phyloP scores from a whole-genome alignment of 2,888 invertebrate genomes.

The Busseola fusca region DNA sequence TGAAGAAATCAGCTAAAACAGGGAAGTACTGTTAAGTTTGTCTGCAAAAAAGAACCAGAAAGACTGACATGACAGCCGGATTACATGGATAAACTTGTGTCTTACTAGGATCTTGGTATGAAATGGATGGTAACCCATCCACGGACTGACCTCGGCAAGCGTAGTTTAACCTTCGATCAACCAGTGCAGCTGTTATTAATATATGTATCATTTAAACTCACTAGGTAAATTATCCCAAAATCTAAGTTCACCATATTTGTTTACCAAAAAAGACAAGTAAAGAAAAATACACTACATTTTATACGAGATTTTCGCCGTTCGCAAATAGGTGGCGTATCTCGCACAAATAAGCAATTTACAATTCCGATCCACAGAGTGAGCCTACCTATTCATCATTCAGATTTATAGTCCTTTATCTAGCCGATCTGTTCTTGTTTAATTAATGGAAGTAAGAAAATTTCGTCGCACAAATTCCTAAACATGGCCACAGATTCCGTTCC shows the following conservation, averaged over 20 bases:
- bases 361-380: constrained; percentile 80
- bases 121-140: not conserved
- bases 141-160: not conserved
- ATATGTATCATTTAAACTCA: not conserved
- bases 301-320: constrained; percentile 54
- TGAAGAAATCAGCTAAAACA: not conserved
- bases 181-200: too few species aligned
- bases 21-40: not conserved
- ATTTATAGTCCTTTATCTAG: constrained; percentile 87
- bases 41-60: not conserved
- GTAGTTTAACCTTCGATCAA: not conserved
- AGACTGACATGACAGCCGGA: too few species aligned
- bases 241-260: not conserved
- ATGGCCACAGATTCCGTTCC: constrained; percentile 64
- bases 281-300: constrained; percentile 41
- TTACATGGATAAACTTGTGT: too few species aligned
- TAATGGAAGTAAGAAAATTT: constrained; percentile 84
- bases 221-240: not conserved
- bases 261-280: not conserved
- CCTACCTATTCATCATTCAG: constrained; percentile 87
- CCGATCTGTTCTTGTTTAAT: constrained; percentile 87
- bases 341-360: constrained; percentile 85
- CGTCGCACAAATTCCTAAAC: constrained; percentile 68
- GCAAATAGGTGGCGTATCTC: constrained; percentile 63
- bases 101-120: too few species aligned